A percentile compares a stretch with the other conserved stretches of the same genome.
Conservation (phyloP, 2,113 vertebrate species). For the Suncus etruscus region DNA sequence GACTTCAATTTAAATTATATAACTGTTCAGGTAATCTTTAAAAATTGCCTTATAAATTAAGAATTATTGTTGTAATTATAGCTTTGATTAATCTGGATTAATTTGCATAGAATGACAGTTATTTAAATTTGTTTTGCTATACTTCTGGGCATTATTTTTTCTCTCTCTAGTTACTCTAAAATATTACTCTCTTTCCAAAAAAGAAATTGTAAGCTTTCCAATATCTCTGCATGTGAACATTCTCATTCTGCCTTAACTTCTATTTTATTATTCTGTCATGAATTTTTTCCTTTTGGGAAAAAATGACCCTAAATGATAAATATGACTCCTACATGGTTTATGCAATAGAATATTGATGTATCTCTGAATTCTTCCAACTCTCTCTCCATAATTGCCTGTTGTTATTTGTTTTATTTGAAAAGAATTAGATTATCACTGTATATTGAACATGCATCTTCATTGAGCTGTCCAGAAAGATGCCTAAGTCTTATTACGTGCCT, state of each 20-base stretch:
- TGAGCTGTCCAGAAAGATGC: slow-evolving; percentile 60
- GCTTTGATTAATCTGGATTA: slow-evolving; percentile 8
- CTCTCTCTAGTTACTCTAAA: slow-evolving; percentile 33
- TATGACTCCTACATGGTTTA: slow-evolving; percentile 65
- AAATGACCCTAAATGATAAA: slow-evolving; percentile 69
- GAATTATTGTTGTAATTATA: slow-evolving; percentile 18
- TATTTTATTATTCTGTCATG: slow-evolving; percentile 74
- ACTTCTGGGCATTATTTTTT: not conserved
- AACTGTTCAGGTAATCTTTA: no score
- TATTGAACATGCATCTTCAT: slow-evolving; percentile 36
- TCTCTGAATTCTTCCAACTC: slow-evolving; percentile 12
- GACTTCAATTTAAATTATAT: no score
- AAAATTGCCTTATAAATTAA: slow-evolving; percentile 28
- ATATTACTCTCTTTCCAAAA: slow-evolving; percentile 38
- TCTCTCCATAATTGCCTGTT: not conserved
- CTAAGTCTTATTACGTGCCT: slow-evolving; percentile 70
- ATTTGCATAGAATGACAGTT: not conserved
- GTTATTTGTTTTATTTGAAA: not conserved
- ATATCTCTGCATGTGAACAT: not conserved
- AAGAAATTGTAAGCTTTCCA: slow-evolving; percentile 5
- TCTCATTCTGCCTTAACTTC: slow-evolving; percentile 56
- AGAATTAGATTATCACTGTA: slow-evolving; percentile 27
- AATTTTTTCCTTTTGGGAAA: slow-evolving; percentile 75
- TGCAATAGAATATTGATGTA: slow-evolving; percentile 51
- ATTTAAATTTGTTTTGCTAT: slow-evolving; percentile 15